Conservation (phyloP, 1,140 invertebrate species). For the Drosophila ananassae region DNA sequence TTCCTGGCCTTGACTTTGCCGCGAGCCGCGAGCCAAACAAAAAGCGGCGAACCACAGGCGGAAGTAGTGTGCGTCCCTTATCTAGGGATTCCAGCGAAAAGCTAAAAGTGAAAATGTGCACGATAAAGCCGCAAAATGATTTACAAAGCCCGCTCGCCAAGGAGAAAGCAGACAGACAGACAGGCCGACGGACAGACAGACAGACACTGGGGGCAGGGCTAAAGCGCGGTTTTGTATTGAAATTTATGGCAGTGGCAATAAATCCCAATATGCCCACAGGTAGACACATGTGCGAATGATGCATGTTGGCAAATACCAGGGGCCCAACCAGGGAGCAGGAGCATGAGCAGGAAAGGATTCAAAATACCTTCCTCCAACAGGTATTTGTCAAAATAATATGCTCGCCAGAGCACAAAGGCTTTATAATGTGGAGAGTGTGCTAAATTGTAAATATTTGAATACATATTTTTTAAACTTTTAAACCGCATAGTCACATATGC, state of each 20-base stretch:
- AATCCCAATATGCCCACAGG: constrained; percentile 48
- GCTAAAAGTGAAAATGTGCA: constrained; percentile 68
- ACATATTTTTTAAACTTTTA: background rate
- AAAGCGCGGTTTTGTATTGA: constrained; percentile 55
- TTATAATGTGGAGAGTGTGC: background rate
- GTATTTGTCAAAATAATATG: background rate
- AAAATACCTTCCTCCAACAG: background rate
- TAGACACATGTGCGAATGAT: constrained; percentile 40
- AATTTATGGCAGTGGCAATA: constrained; percentile 70
- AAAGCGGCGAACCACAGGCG: constrained; percentile 36
- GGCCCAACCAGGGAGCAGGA: constrained; percentile 9
- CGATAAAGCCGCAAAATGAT: constrained; percentile 74
- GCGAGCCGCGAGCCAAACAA: constrained; percentile 13
- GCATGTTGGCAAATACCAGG: constrained; percentile 39
- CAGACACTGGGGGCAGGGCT: constrained; percentile 7
- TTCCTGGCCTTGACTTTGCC: constrained; percentile 68
- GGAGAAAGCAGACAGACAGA: background rate
- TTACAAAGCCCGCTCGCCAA: constrained; percentile 52
- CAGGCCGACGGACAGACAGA: constrained; percentile 3
- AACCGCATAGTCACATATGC: background rate
- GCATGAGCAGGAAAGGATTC: background rate
- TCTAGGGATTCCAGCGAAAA: constrained; percentile 37
- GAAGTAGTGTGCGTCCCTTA: constrained; percentile 66
- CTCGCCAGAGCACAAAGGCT: background rate
- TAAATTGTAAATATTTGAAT: constrained; percentile 1